Evolutionary conservation across 2,797 vertebrate genomes (phyloP).

Genomic region (Helicolenus hilgendorfi): DNA sequence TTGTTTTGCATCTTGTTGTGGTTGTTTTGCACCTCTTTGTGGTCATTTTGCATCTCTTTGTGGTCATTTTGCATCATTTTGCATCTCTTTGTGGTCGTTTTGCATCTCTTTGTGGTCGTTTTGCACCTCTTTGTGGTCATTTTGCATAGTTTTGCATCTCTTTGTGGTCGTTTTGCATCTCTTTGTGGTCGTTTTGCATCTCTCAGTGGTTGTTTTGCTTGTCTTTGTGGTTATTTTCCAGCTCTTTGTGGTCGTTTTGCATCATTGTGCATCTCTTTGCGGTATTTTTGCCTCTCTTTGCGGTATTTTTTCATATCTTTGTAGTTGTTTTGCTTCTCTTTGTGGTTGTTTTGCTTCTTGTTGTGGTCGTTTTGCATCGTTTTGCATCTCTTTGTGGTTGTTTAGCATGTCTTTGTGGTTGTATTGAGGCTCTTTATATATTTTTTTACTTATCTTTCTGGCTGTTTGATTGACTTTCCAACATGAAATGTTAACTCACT

Average conservation of each 20-base stretch:
- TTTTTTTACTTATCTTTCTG: too few relatives aligned
- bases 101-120: too few relatives aligned
- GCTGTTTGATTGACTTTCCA: neutral
- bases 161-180: neutral
- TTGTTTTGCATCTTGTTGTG: too few relatives aligned
- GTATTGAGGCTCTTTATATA: neutral
- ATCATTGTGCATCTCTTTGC: neutral
- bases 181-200: neutral
- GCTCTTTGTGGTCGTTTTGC: neutral
- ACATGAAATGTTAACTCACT: too few relatives aligned
- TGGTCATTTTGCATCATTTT: too few relatives aligned
- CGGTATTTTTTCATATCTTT: neutral
- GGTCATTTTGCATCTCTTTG: too few relatives aligned
- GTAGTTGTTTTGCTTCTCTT: neutral
- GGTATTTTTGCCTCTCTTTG: neutral
- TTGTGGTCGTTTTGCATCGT: neutral
- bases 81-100: too few relatives aligned
- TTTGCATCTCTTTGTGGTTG: neutral
- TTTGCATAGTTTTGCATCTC: too few relatives aligned
- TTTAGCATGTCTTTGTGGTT: neutral
- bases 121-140: too few relatives aligned
- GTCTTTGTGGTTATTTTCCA: neutral
- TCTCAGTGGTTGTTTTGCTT: neutral
- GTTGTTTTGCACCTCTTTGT: too few relatives aligned
- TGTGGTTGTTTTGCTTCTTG: neutral